These are phyloP conservation scores for Phalanger gymnotis DNA, from an alignment of 2,797 vertebrate genomes.

Conservation along the genomic window DNA sequence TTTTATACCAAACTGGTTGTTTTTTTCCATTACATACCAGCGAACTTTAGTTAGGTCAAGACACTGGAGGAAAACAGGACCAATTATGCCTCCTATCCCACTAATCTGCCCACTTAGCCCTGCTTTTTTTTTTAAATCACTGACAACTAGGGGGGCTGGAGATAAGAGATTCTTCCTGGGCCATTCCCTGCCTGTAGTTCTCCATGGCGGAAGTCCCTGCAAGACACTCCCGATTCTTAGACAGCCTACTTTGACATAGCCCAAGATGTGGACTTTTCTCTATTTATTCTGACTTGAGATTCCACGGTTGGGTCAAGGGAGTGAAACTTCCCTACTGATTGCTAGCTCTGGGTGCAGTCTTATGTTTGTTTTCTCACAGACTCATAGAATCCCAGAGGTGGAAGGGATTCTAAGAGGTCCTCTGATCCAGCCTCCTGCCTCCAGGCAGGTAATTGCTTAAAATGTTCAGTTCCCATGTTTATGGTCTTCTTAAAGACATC, in stretches of 20 bases:
- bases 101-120: slow-evolving; percentile 77
- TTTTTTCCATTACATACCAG: slow-evolving; percentile 94
- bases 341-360: not conserved
- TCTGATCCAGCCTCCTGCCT: not conserved
- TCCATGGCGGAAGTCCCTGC: not conserved
- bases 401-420: not conserved
- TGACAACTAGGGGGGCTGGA: slow-evolving; percentile 24
- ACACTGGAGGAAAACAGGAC: slow-evolving; percentile 84
- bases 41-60: slow-evolving; percentile 86
- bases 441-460: not conserved
- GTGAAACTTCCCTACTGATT: not conserved
- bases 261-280: not conserved
- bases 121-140: slow-evolving; percentile 64
- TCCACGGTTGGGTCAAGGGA: not conserved
- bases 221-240: not conserved
- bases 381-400: not conserved
- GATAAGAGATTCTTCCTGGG: slow-evolving; percentile 26
- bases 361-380: slow-evolving; percentile 12
- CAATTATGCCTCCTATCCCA: slow-evolving; percentile 82
- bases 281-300: not conserved
- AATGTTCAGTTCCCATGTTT: not conserved
- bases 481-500: not conserved
- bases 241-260: no score
- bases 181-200: not conserved
- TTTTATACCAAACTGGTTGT: slow-evolving; percentile 88